Evolutionary conservation across 2,113 vertebrate species (phyloP).

Genomic region (Oenanthe melanoleuca): DNA sequence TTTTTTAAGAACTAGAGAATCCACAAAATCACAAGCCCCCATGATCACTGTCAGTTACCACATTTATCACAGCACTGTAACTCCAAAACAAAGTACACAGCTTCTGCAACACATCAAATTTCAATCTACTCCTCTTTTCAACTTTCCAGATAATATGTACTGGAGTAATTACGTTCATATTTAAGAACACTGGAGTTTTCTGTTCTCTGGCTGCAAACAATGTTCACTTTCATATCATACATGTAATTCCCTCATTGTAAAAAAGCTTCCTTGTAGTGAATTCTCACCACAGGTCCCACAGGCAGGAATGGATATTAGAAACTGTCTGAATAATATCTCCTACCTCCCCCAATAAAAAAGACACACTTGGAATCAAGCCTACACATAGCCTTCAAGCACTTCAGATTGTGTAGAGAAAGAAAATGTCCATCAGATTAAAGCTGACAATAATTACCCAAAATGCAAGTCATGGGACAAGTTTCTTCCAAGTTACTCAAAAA

Average conservation of each 20-base stretch:
- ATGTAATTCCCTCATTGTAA: not conserved
- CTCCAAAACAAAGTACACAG: not conserved
- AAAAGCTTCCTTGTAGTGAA: not conserved
- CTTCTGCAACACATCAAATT: not conserved
- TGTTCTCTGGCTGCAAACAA: not conserved
- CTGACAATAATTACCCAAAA: slow-evolving; percentile 83
- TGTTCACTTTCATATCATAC: not conserved
- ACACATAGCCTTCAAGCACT: not conserved
- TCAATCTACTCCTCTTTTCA: not conserved
- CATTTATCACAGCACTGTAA: not conserved
- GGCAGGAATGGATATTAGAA: not conserved
- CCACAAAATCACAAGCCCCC: not conserved
- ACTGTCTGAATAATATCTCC: not conserved
- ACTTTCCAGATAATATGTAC: not conserved
- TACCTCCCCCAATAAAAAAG: not conserved
- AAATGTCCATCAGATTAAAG: not conserved
- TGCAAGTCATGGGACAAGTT: slow-evolving; percentile 94
- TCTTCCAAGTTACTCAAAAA: slow-evolving; percentile 98
- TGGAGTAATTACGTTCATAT: not conserved
- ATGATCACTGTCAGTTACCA: not conserved
- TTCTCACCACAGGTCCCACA: not conserved
- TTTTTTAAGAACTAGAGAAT: not conserved
- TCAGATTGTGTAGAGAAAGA: not conserved
- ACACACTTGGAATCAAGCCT: not conserved
- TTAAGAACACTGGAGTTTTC: not conserved